A percentile compares a stretch with the other conserved stretches of the same genome.
Conservation (phyloP, 2,888 invertebrate species). For the Phyllotreta cruciferae region DNA sequence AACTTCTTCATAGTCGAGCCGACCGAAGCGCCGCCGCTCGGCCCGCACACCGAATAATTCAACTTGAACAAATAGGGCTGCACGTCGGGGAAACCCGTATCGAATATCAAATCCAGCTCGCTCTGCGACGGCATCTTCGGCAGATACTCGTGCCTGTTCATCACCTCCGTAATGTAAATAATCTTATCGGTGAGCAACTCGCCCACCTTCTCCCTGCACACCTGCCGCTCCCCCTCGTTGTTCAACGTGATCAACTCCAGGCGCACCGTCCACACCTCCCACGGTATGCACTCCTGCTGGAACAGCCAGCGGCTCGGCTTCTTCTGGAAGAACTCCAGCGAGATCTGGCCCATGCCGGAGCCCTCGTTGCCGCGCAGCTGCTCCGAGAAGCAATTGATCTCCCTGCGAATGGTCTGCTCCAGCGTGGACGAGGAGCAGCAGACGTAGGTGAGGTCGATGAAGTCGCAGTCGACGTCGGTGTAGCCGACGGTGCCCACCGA, state of each 20-base stretch:
- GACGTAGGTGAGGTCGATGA: slow-evolving; percentile 97
- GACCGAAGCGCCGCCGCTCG: slow-evolving; percentile 76
- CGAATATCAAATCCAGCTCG: slow-evolving; percentile 93
- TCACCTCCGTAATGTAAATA: slow-evolving; percentile 91
- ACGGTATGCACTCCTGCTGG: slow-evolving; percentile 90
- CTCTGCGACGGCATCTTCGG: slow-evolving; percentile 94
- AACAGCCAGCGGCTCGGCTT: slow-evolving; percentile 91
- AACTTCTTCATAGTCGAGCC: slow-evolving; percentile 90
- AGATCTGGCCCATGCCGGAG: slow-evolving; percentile 80
- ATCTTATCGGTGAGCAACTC: slow-evolving; percentile 92
- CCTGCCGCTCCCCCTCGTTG: slow-evolving; percentile 86
- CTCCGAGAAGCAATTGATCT: slow-evolving; percentile 81
- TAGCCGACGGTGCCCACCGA: slow-evolving; percentile 95
- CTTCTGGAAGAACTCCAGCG: slow-evolving; percentile 93
- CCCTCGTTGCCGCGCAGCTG: slow-evolving; percentile 76
- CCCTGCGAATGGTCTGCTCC: slow-evolving; percentile 74
- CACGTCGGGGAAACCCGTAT: slow-evolving; percentile 90
- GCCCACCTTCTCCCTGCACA: slow-evolving; percentile 86
- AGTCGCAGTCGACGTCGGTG: slow-evolving; percentile 97
- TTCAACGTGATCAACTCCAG: slow-evolving; percentile 86
- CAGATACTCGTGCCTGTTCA: slow-evolving; percentile 95
- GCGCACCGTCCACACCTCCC: slow-evolving; percentile 98
- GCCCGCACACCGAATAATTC: slow-evolving; percentile 81
- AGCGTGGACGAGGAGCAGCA: slow-evolving; percentile 87
- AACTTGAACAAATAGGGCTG: slow-evolving; percentile 97